Evolutionary conservation across 2,113 vertebrate genomes (phyloP), one percentile per base, ranked within the genome.

Genomic region (Melanerpes aurifrons): DNA sequence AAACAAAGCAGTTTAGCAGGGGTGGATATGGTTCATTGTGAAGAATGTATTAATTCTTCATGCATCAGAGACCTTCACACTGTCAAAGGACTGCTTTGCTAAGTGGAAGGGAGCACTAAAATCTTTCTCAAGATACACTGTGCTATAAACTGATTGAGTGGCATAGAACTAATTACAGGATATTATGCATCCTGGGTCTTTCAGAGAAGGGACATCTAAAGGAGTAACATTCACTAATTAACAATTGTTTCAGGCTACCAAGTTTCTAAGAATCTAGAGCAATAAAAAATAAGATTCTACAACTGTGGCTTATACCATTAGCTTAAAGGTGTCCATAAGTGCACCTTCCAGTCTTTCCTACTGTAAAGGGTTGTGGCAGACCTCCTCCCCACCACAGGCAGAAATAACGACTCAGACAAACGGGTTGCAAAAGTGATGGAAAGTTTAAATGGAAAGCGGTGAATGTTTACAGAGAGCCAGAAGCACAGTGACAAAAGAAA

Each of bases 1-100:
- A 90, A 93, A 86, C 24, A 21, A 87, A 93, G 87, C 61, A 90
- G 69, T 86, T 95, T 78, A 78, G 61, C 72, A 93, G 54, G 9
- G 62, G 3, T 81, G 70, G 86, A 68, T 45, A 48, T 43, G 77
- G 82, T 68, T 93, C 73, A n/a, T 14, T 86, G 76, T 45, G 73
- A 91, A 87, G 61, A 87, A 68, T 17, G 24, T 31, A 79, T 87
- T 79, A 53, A 87, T 93, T 90, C 76, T 88, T 92, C 37, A 81
- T 57, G 86, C 92, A 90, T 93, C 80, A 81, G 80, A 93, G 58
- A 90, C 24, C 35, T 90, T 81, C 79, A 24, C 43, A 37, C 19
- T 74, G 47, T 76, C 89, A 95, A 73, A 90, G 61, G 68, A 66
- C 32, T 64, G 53, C 43, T 96, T 59, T 77, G 71, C 43, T 80